Percentiles rank a stretch among this genome's conserved stretches.
Conservation (phyloP, 2,113 vertebrate genomes). For the Chauna torquata region DNA sequence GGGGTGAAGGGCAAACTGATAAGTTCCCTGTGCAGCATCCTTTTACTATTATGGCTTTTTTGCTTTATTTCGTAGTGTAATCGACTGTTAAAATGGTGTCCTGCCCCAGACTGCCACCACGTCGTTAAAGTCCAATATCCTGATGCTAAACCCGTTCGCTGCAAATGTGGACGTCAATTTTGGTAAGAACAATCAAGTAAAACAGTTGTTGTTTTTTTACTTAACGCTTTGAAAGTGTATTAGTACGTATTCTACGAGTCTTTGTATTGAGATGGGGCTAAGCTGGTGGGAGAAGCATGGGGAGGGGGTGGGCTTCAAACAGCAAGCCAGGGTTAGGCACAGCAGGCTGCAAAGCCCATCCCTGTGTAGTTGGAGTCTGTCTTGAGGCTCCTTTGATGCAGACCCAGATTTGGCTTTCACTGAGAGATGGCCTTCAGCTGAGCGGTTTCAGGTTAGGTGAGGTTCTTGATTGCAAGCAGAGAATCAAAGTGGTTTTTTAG, state of each 20-base stretch:
- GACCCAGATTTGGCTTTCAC: not conserved
- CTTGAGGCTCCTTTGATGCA: not conserved
- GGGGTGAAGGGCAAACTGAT: not conserved
- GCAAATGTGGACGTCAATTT: conserved; percentile 98
- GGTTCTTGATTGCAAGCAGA: not conserved
- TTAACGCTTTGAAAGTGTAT: no score
- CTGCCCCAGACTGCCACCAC: conserved; percentile 99
- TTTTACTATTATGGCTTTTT: not conserved
- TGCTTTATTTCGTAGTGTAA: conserved; percentile 84
- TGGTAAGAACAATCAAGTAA: conserved; percentile 80
- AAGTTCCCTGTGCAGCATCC: not conserved
- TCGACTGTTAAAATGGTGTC: conserved; percentile 99
- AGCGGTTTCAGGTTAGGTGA: not conserved
- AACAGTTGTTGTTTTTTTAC: not conserved
- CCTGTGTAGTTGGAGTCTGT: not conserved
- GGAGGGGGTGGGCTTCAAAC: not conserved
- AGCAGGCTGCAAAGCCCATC: not conserved
- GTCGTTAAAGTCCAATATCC: conserved; percentile 99
- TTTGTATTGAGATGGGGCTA: not conserved
- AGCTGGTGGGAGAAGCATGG: not conserved
- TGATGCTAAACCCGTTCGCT: conserved; percentile 97
- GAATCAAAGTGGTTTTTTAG: not conserved
- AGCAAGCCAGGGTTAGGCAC: not conserved
- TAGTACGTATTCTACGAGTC: not conserved
- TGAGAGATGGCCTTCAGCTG: not conserved